These are phyloP conservation scores for Aphyosemion australe DNA, from an alignment of 2,113 vertebrate species.

Conservation along the genomic window DNA sequence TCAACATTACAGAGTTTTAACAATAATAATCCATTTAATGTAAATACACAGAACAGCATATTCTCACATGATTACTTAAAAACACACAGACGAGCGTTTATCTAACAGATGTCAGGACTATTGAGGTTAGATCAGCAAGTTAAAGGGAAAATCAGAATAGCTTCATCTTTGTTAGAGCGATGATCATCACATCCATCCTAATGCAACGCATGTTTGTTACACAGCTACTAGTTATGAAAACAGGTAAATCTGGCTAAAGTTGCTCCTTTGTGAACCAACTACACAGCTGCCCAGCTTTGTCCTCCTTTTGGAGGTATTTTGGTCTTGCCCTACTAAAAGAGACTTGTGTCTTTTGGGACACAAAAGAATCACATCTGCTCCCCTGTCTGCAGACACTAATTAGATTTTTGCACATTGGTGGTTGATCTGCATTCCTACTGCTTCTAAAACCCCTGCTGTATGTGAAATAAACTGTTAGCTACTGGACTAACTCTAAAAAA, in stretches of 20 bases:
- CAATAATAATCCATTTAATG: not conserved
- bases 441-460: slow-evolving; percentile 8
- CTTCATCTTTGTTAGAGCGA: not conserved
- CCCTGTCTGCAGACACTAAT: slow-evolving; percentile 33
- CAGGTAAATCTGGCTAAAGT: not conserved
- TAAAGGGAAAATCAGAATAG: not conserved
- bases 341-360: slow-evolving; percentile 45
- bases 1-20: slow-evolving; percentile 2
- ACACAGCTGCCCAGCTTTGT: slow-evolving; percentile 38
- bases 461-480: no score
- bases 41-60: slow-evolving; percentile 1
- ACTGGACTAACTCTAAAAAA: no score
- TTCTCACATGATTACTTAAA: slow-evolving; percentile 2
- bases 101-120: slow-evolving; percentile 2
- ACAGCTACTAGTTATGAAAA: not conserved
- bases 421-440: slow-evolving; percentile 14
- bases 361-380: slow-evolving; percentile 42
- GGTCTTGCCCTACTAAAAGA: slow-evolving; percentile 61
- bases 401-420: slow-evolving; percentile 29
- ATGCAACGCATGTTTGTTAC: not conserved
- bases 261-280: slow-evolving; percentile 33
- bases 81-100: not conserved
- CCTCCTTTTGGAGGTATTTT: slow-evolving; percentile 67
- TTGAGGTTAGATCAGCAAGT: not conserved
- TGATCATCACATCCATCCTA: not conserved